Evolutionary conservation across 2,797 vertebrate species (phyloP), one percentile per base, ranked within the genome.

Genomic region (Phrynocephalus vlangalii): DNA sequence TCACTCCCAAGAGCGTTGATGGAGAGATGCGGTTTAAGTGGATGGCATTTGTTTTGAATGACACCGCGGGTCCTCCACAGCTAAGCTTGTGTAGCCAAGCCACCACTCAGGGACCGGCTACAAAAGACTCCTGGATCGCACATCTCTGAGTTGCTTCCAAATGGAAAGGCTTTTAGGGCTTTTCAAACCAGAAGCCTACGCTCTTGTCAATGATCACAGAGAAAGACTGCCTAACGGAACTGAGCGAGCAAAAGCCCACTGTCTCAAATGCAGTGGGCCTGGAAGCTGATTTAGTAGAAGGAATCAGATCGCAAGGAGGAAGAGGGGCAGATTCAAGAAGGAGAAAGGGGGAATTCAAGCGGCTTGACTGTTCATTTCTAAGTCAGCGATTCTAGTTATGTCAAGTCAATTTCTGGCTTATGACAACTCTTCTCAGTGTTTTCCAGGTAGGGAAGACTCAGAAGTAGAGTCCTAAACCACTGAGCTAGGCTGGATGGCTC

Each of bases 161-260:
- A n/a, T 20, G 67, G 38, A 82, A 82, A 33, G 50, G 33, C 6
- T 8, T 48, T 82, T 22, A 68, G 18, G 11, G 22, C 60, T 15
- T 63, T 79, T 76, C 52, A 38, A 28, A 50, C 30, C n/a, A 67
- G 11, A 78, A 50, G 6, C 44, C 11, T 70, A 68, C 28, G 10
- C 68, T 79, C 60, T 70, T 52, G 48, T 15, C 63, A 6, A 44
- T 68, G 26, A 26, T 24, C 66, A 48, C 24, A 13, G 63, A 68
- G 24, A 44, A 38, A 30, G 80, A 70, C 44, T 88, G 56, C 83
- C 91, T 84, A 20, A 16, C 48, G 60, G 48, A 88, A 84, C 85
- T 87, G 83, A 24, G 90, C 88, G 71, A 81, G 91, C 77, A 83
- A 86, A 5, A 87, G 71, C 24, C 15, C 73, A 16, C 26, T 1